Evolutionary conservation across 2,888 invertebrate species (phyloP).

Genomic region (Scrobipalpa costella): DNA sequence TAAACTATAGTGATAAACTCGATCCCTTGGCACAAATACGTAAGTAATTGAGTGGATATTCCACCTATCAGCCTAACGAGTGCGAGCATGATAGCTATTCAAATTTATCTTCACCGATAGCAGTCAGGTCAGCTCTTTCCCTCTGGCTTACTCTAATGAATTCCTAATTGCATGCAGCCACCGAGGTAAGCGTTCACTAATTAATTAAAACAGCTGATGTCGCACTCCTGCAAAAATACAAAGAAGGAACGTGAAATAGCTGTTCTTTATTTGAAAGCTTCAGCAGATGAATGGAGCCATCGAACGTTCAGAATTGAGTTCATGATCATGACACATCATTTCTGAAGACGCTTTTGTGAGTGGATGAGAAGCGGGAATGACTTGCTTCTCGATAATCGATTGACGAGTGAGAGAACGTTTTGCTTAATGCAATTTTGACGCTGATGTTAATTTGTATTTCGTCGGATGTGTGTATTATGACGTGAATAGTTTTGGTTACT

Average conservation of each 20-base stretch:
- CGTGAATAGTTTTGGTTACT: not conserved
- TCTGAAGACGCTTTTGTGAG: conserved; percentile 17
- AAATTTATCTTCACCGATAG: conserved; percentile 20
- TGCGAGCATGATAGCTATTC: conserved; percentile 17
- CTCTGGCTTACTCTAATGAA: conserved; percentile 28
- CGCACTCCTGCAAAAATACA: conserved; percentile 1
- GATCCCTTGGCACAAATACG: conserved; percentile 9
- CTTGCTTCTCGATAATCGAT: conserved; percentile 14
- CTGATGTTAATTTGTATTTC: not conserved
- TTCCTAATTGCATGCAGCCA: no score
- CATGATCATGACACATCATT: conserved; percentile 18
- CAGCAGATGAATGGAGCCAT: not conserved
- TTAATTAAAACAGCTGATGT: conserved; percentile 24
- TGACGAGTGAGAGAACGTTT: not conserved
- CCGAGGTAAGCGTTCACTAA: conserved; percentile 12
- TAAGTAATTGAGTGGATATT: conserved; percentile 11
- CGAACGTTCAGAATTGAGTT: conserved; percentile 17
- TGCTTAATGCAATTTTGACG: not conserved
- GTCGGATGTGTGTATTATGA: no score
- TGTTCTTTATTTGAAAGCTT: not conserved
- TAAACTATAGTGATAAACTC: conserved; percentile 11
- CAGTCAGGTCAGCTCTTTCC: conserved; percentile 16
- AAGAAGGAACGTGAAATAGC: not conserved
- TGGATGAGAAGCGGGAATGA: conserved; percentile 10
- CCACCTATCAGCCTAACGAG: conserved; percentile 15